Evolutionary conservation across 1,140 invertebrate species (phyloP), one percentile per base, ranked within the genome.

Genomic region (Drosophila kohkoa): DNA sequence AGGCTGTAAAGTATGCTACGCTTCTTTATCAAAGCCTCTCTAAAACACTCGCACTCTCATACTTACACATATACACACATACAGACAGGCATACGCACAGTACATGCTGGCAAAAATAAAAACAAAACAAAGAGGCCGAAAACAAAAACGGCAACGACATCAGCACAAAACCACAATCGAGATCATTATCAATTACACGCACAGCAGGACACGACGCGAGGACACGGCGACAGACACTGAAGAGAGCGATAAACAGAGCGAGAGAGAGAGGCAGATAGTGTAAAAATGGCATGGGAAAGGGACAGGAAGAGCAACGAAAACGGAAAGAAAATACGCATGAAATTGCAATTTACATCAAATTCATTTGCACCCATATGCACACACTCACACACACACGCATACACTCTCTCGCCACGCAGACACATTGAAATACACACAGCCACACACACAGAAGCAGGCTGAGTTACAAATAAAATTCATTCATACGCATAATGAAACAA

Each of bases 271-370:
- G 0, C 30, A 30, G 38, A 8, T n/a, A 4, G 38, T 11, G 51
- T 32, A 35, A 28, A 46, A 52, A 67, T 35, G 32, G 13, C 7
- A 32, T 32, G 60, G n/a, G 32, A 48, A 41, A 11, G 52, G 46
- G 45, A 51, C 32, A 52, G 52, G n/a, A 30, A 57, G 20, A 45
- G 32, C n/a, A 76, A 43, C 54, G 67, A 64, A 85, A 73, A 78
- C 82, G 67, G 64, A 85, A 88, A 78, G 81, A 83, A 88, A 88
- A 88, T 88, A 88, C 85, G 85, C 85, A 88, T 89, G 82, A 88
- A 88, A 88, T 88, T 88, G 83, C 85, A 89, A 88, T 88, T 88
- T 89, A 89, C 85, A 88, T 87, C 83, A 88, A 82, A 87, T 88
- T 75, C 83, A 87, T 88, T 87, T 87, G 83, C 83, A 83, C 83